A percentile compares a stretch with the other conserved stretches of the same genome.
Evolutionary conservation across 2,888 invertebrate genomes (phyloP).

Genomic region (Rhyacophila evoluta): DNA sequence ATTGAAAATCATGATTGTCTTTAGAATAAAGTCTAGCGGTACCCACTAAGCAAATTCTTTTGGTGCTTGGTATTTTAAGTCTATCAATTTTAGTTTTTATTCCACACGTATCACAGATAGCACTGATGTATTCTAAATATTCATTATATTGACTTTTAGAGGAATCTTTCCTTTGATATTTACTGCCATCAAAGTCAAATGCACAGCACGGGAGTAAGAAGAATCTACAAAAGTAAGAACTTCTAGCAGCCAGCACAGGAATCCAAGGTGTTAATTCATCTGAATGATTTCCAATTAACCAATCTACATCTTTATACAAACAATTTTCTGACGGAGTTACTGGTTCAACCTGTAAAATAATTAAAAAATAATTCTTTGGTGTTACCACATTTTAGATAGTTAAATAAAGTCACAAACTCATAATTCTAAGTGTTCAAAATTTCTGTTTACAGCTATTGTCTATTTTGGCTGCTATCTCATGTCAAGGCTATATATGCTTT

Average conservation of each 20-base stretch:
- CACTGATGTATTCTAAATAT: constrained; percentile 76
- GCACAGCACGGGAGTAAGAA: constrained; percentile 97
- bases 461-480: too few species aligned
- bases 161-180: constrained; percentile 81
- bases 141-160: constrained; percentile 82
- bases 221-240: constrained; percentile 80
- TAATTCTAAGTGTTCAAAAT: too few species aligned
- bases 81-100: constrained; percentile 83
- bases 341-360: constrained; percentile 74
- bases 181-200: constrained; percentile 88
- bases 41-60: constrained; percentile 85
- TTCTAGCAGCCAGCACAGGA: constrained; percentile 88
- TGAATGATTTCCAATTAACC: constrained; percentile 98
- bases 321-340: constrained; percentile 77
- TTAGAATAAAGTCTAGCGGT: constrained; percentile 64
- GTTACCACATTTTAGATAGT: too few species aligned
- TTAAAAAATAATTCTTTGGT: too few species aligned
- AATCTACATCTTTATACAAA: constrained; percentile 81
- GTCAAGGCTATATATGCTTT: too few species aligned
- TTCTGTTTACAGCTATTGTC: too few species aligned
- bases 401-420: too few species aligned
- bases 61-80: constrained; percentile 96
- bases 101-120: constrained; percentile 76
- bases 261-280: constrained; percentile 99
- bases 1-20: constrained; percentile 61